These are phyloP conservation scores for Scaptomyza montana DNA, from an alignment of 1,140 invertebrate species.

Conservation along the genomic window DNA sequence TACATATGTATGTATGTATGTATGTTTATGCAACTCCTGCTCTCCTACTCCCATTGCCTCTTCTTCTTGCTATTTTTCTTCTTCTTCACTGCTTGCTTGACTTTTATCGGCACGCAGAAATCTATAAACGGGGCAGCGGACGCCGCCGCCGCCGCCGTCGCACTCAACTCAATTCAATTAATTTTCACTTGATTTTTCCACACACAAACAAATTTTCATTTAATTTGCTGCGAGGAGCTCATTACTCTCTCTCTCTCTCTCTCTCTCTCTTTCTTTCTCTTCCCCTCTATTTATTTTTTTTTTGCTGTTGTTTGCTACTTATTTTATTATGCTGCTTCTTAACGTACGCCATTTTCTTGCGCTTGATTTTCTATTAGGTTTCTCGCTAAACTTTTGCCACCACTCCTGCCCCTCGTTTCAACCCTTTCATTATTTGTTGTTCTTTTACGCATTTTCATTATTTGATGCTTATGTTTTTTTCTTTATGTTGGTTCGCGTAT, in stretches of 20 bases:
- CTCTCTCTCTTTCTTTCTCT: background rate
- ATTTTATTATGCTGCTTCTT: slow-evolving; percentile 35
- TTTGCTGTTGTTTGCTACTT: background rate
- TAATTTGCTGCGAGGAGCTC: slow-evolving; percentile 75
- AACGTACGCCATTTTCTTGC: slow-evolving; percentile 73
- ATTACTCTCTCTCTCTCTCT: background rate
- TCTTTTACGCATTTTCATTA: no score
- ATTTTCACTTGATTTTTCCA: slow-evolving; percentile 83
- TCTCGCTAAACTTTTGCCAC: slow-evolving; percentile 45
- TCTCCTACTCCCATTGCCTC: no score
- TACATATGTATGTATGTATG: no score
- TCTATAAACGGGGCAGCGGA: slow-evolving; percentile 60
- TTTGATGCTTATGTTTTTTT: slow-evolving; percentile 16
- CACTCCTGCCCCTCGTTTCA: background rate
- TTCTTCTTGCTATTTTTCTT: background rate
- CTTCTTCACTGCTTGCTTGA: background rate
- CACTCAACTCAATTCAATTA: slow-evolving; percentile 83
- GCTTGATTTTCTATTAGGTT: slow-evolving; percentile 78
- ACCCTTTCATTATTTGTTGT: slow-evolving; percentile 27
- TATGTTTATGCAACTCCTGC: no score
- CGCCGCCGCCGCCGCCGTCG: slow-evolving; percentile 34
- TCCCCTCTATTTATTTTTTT: background rate
- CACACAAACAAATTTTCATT: slow-evolving; percentile 82
- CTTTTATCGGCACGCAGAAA: slow-evolving; percentile 52
- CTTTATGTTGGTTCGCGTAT: slow-evolving; percentile 27